Conservation (phyloP, 2,113 vertebrate genomes). For the Hyperoodon ampullatus region DNA sequence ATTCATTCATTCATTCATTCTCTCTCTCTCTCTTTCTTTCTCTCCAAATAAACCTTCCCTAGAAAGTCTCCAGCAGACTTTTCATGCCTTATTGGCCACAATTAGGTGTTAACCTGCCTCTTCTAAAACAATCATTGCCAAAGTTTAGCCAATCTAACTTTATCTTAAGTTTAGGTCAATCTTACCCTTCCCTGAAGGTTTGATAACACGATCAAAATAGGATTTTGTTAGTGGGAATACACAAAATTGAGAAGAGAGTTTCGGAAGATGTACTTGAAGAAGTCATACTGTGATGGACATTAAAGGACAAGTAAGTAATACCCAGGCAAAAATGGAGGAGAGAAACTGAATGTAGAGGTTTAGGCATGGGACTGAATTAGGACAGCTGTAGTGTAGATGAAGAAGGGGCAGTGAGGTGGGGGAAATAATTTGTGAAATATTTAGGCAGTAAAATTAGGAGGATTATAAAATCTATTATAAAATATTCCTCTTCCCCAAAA, state of each 20-base stretch:
- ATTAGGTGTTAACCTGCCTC: background rate
- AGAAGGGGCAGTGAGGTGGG: background rate
- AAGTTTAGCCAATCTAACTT: background rate
- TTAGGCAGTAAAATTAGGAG: background rate
- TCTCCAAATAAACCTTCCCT: background rate
- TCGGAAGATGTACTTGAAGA: background rate
- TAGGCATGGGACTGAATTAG: background rate
- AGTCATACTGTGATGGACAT: background rate
- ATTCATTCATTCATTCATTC: background rate
- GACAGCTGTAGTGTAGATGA: background rate
- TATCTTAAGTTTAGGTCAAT: background rate
- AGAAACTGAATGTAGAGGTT: background rate
- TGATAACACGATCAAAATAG: background rate
- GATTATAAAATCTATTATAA: background rate
- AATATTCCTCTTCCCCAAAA: slow-evolving; percentile 8
- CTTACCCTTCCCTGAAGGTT: background rate
- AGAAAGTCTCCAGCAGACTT: background rate
- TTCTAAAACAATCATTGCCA: background rate
- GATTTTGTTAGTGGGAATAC: background rate
- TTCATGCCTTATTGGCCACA: background rate
- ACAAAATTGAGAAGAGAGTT: background rate
- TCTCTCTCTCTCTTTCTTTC: background rate
- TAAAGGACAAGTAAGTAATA: background rate
- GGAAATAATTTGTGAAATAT: background rate
- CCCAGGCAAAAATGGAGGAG: background rate